These are phyloP conservation scores for Penaeus chinensis DNA, from an alignment of 1,140 invertebrate species.

Conservation along the genomic window DNA sequence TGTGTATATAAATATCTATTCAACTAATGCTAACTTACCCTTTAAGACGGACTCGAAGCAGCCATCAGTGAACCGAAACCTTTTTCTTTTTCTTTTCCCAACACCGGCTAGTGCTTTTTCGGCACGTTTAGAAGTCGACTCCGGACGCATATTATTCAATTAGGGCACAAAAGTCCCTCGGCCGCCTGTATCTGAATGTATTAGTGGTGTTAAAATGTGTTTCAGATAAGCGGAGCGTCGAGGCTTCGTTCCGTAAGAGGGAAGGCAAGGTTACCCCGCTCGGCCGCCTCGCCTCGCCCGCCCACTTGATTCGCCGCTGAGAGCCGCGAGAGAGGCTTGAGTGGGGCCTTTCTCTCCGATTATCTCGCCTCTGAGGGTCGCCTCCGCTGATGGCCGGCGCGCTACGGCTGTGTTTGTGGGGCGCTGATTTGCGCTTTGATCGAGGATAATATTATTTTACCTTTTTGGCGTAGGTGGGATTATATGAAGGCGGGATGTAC, in stretches of 20 bases:
- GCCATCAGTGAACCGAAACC: no score
- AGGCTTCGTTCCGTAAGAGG: neutral
- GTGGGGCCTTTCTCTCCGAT: constrained; percentile 29
- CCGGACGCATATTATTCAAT: constrained; percentile 25
- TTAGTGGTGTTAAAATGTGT: constrained; percentile 29
- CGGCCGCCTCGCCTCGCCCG: neutral
- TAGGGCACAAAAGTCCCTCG: constrained; percentile 6
- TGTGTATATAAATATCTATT: no score
- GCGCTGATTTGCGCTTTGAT: no score
- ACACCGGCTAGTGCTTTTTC: neutral
- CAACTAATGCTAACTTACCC: no score
- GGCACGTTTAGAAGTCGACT: constrained; percentile 19
- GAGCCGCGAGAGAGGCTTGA: neutral
- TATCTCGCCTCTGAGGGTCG: constrained; percentile 25
- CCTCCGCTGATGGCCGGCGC: constrained; percentile 1
- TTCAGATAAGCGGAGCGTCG: neutral
- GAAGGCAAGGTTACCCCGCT: neutral
- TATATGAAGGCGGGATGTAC: no score
- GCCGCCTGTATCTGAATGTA: neutral
- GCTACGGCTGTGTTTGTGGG: no score
- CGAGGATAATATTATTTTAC: no score
- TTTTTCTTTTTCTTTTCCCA: neutral
- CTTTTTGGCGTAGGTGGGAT: no score
- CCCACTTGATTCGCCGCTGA: constrained; percentile 21
- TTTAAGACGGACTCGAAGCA: no score